Base-by-base conservation (phyloP, 2,113 vertebrate genomes). In the Oreotrochilus melanogaster region DNA sequence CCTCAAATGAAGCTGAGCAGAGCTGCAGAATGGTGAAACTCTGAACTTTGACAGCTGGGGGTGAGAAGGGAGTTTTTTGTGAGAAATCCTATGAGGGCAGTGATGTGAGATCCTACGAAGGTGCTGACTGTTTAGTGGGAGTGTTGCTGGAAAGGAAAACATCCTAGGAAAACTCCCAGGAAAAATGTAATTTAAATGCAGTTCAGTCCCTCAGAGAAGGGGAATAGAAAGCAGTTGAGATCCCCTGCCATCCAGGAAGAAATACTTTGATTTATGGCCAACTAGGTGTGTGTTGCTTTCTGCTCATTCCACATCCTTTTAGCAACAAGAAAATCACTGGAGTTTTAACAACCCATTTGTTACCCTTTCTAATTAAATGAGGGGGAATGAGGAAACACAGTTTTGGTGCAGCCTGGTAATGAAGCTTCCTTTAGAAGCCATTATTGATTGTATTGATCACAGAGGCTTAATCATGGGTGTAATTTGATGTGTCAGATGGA, bases 351-450 rank as follows among this genome's bases (percentile, higher is more conserved):
- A 56, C 24, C 2, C 0, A 70, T 95, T 76, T 30, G 7, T 96
- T 94, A 45, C 48, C 53, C 42, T 69, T 85, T 56, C 82, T 96
- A 95, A 96, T 97, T 88, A 93, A 95, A 95, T 53, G 67, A 96
- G 69, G 65, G 53, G 70, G 87, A 89, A 79, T 31, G 93, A 89
- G 75, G 42, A 90, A 78, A 73, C 28, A 9, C 10, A 14, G 1
- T 53, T 91, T 88, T 0, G 0, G 75, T 23, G 18, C 60, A 78
- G 60, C 48, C 64, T 83, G 57, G 57, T 83, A 89, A 71, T 56
- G 74, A 84, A 80, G 84, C 80, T 88, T 79, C 91, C 54, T 93
- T 93, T 79, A 18, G 73, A 74, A 82, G 69, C 86, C 45, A 19
- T 92, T 93, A 86, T 87, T 79, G 39, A 30, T 89, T 18, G 57